Base-by-base conservation (phyloP, 30 jellyfish, hydroid and myxozoan genomes). In the Hydractinia symbiolongicarpus region DNA sequence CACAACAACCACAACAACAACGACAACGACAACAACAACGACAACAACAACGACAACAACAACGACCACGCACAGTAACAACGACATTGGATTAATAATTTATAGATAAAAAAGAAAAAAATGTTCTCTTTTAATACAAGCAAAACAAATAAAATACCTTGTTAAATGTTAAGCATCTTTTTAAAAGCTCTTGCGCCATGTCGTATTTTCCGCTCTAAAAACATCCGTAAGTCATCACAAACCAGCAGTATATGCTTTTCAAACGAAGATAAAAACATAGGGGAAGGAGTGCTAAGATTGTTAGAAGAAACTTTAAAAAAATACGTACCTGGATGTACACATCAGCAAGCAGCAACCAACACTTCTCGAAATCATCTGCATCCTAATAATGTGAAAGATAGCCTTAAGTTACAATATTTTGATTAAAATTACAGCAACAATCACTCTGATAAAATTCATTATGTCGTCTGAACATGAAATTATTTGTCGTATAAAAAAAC, bases 331-430 rank as follows among this genome's bases (percentile, higher is more conserved):
- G 98, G 52, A 92, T 87, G 80, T 87, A 92, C 30, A 92, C 86
- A 80, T 92, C 98, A 13, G 98, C 90, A 17, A 92, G 76, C 8
- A 87, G 83, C 70, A 92, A 77, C 98, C 98, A 92, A 67, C 95
- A 79, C 70, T 88, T 79, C 69, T 92, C 98, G 44, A 92, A 92
- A 13, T 92, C 98, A 21, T 88, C 95, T 4, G 96, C 95, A 77
- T 87, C 93, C 98, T 92, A 44, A 52, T 60, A n/a, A n/a, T n/a
- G n/a, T 66, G 73, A 30, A 13, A 9, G 11, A 79, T 9, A n/a
- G n/a, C 44, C 44, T 30, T 30, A 30, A 30, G 44, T 30, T 30
- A 30, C 44, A 30, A 30, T 30, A 30, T 30, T 30, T 30, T 30
- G 44, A 30, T 30, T 30, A 30, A 30, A 30, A 2, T 30, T 30